Base-by-base conservation (phyloP, 2,797 vertebrate species). In the Dipus sagitta region DNA sequence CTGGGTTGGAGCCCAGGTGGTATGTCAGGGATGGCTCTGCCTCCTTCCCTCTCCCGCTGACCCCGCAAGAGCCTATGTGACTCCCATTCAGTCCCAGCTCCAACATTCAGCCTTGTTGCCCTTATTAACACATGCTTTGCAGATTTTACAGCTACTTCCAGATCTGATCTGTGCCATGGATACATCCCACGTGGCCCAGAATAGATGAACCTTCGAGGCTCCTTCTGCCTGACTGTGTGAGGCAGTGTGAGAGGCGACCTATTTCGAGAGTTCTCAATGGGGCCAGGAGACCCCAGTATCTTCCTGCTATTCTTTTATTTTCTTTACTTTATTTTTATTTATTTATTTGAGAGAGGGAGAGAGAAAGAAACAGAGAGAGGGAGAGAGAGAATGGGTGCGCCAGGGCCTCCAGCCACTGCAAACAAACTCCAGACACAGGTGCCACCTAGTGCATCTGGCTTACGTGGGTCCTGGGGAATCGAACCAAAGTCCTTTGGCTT, bases 191-290 rank as follows among this genome's bases (percentile, higher is more conserved):
- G 11, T 67, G 32, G 42, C 23, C 74, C 80, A 32, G 2, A 34
- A 82, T 6, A n/a, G 88, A 75, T 93, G 28, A 82, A 38, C 88
- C 47, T 75, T 79, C 81, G 74, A 77, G 78, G 18, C 28, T 77
- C 17, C 13, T n/a, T 90, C 71, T 79, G 28, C 42, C 64, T 88
- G 28, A 62, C 9, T 5, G 28, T 32, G 30, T 82, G 80, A 82
- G 30, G 58, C 13, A 58, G 11, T 30, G 8, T 79, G 20, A 83
- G 18, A 75, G 10, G 3, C 75, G 20, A 13, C 78, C 20, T 58
- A 26, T 70, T 90, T 58, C 3, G 34, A 24, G 62, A 78, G 4
- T 85, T 94, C 24, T 85, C 62, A 70, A 5, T 24, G 21, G 54
- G 8, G 2, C 12, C 26, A 68, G 58, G n/a, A 77, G 20, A 52